Evolutionary conservation across 2,113 vertebrate species (phyloP).

Genomic region (Grammomys surdaster): DNA sequence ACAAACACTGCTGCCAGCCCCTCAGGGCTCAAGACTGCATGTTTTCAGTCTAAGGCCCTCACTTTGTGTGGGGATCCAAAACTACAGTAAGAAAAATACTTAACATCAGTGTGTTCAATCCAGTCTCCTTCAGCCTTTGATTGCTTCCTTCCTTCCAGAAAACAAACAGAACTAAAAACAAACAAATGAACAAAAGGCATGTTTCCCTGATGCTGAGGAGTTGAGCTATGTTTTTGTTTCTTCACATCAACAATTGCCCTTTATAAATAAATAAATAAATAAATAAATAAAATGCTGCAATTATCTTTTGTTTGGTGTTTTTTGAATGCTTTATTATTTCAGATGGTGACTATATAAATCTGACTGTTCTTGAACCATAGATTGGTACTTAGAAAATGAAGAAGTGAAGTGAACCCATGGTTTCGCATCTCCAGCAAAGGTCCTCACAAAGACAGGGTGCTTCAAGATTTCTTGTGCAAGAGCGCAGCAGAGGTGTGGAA

Average conservation of each 20-base stretch:
- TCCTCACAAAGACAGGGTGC: background rate
- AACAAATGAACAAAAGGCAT: background rate
- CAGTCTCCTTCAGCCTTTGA: background rate
- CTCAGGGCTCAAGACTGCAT: background rate
- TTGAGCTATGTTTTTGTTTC: background rate
- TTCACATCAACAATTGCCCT: background rate
- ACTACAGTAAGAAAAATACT: background rate
- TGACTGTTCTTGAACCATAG: background rate
- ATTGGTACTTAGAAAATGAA: background rate
- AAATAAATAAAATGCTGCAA: background rate
- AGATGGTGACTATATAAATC: background rate
- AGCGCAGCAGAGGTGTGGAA: background rate
- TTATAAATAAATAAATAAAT: background rate
- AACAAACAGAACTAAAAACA: background rate
- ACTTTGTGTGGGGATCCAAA: background rate
- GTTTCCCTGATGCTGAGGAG: background rate
- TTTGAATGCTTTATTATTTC: background rate
- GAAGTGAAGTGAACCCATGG: background rate
- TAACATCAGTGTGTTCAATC: background rate
- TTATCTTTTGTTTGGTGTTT: background rate
- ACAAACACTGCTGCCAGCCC: background rate
- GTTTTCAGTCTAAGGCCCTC: background rate
- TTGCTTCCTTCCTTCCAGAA: background rate
- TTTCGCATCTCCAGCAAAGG: background rate
- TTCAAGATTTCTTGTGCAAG: background rate